A percentile compares a stretch with the other conserved stretches of the same genome.
Conservation (phyloP, 2,888 invertebrate genomes). For the Drosophila subquinaria region DNA sequence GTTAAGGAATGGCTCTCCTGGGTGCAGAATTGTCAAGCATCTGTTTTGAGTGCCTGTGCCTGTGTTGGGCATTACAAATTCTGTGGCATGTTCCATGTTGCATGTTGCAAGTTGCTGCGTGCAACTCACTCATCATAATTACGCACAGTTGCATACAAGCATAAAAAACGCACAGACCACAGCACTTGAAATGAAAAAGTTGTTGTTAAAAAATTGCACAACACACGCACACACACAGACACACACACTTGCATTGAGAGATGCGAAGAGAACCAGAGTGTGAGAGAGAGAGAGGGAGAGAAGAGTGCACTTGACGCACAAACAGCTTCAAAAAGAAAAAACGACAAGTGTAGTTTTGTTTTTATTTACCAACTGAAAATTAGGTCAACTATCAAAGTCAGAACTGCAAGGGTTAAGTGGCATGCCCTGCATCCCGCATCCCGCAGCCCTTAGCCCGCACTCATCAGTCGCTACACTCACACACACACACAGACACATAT, state of each 20-base stretch:
- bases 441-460: slow-evolving; percentile 14
- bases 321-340: slow-evolving; percentile 37
- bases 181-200: slow-evolving; percentile 65
- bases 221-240: slow-evolving; percentile 33
- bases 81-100: slow-evolving; percentile 52
- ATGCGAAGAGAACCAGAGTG: background rate
- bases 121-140: slow-evolving; percentile 75
- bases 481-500: slow-evolving; percentile 18
- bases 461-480: background rate
- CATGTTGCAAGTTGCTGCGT: slow-evolving; percentile 43
- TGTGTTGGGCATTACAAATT: slow-evolving; percentile 63
- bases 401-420: slow-evolving; percentile 76
- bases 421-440: slow-evolving; percentile 24
- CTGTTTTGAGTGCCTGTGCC: slow-evolving; percentile 59
- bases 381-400: slow-evolving; percentile 81
- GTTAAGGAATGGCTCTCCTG: slow-evolving; percentile 48
- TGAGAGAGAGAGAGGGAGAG: slow-evolving; percentile 10
- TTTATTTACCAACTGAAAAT: slow-evolving; percentile 68
- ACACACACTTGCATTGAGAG: slow-evolving; percentile 7
- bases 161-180: slow-evolving; percentile 33
- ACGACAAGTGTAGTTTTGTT: slow-evolving; percentile 64
- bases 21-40: slow-evolving; percentile 68
- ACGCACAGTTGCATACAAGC: slow-evolving; percentile 61
- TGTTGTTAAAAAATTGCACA: slow-evolving; percentile 75
- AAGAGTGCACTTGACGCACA: slow-evolving; percentile 62